A percentile compares a stretch with the other conserved stretches of the same genome.
These are phyloP conservation scores for Salmo trutta DNA, from an alignment of 2,797 vertebrate genomes.

Conservation along the genomic window DNA sequence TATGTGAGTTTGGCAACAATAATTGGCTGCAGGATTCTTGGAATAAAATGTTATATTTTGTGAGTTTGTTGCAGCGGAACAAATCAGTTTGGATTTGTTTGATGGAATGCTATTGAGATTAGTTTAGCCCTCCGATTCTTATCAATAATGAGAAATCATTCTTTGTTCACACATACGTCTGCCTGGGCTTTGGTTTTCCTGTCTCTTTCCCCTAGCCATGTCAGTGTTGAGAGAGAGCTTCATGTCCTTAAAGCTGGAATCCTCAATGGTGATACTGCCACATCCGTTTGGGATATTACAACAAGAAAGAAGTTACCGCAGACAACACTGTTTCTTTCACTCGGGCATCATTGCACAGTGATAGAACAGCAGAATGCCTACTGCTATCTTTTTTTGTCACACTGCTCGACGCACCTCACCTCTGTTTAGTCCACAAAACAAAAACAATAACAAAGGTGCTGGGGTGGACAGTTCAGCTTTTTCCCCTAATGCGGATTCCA, in stretches of 20 bases:
- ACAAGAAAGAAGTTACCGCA: no score
- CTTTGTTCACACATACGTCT: constrained; percentile 23
- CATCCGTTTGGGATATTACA: no score
- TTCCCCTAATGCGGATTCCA: constrained; percentile 59
- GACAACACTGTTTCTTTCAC: no score
- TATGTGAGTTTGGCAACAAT: constrained; percentile 14
- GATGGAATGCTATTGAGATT: constrained; percentile 21
- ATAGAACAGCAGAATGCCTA: no score
- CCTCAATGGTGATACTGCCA: no score
- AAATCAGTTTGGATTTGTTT: constrained; percentile 23
- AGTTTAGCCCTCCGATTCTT: constrained; percentile 33
- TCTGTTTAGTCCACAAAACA: no score
- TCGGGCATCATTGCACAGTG: no score
- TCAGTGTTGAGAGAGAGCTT: constrained; percentile 37
- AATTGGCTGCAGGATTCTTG: constrained; percentile 12
- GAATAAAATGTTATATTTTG: constrained; percentile 31
- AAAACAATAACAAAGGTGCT: constrained; percentile 34
- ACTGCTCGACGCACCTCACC: no score
- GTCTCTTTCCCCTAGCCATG: constrained; percentile 36
- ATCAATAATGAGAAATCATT: constrained; percentile 47
- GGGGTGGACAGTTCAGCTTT: not conserved
- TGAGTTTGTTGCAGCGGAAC: constrained; percentile 21
- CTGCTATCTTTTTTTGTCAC: no score
- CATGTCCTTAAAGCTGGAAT: constrained; percentile 10
- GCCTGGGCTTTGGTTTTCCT: constrained; percentile 36